A percentile compares a stretch with the other conserved stretches of the same genome.
Evolutionary conservation across 2,113 vertebrate species (phyloP).

Genomic region (Gymnocephalus cernua): DNA sequence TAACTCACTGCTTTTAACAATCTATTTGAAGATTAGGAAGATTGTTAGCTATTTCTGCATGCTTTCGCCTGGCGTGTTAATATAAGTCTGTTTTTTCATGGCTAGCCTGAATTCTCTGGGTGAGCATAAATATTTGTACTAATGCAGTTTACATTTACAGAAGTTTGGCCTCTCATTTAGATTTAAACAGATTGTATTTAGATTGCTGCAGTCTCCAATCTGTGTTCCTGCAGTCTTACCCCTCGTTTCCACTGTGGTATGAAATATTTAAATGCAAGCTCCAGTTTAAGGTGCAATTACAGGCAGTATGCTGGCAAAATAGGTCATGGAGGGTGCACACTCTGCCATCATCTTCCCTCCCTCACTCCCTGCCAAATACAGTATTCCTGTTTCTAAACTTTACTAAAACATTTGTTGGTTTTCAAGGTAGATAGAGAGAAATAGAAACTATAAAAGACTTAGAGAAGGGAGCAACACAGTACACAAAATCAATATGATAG

Average conservation of each 20-base stretch:
- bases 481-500: not conserved
- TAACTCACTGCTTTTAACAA: too few relatives aligned
- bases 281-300: constrained; percentile 47
- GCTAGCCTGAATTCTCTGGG: too few relatives aligned
- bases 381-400: not conserved
- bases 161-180: too few relatives aligned
- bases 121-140: too few relatives aligned
- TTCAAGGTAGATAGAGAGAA: not conserved
- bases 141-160: too few relatives aligned
- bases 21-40: too few relatives aligned
- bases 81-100: too few relatives aligned
- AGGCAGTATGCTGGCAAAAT: constrained; percentile 37
- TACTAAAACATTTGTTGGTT: not conserved
- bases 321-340: constrained; percentile 48
- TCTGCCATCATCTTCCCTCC: not conserved
- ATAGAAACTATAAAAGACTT: not conserved
- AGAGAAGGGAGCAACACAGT: not conserved
- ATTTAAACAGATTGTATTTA: too few relatives aligned
- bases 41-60: too few relatives aligned
- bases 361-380: not conserved
- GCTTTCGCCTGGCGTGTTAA: too few relatives aligned
- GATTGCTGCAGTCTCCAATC: too few relatives aligned
- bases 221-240: too few relatives aligned
- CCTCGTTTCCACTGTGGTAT: not conserved
- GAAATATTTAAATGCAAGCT: constrained; percentile 67